A percentile compares a stretch with the other conserved stretches of the same genome.
Conservation (phyloP, 1,140 invertebrate species). For the Ooceraea biroi region DNA sequence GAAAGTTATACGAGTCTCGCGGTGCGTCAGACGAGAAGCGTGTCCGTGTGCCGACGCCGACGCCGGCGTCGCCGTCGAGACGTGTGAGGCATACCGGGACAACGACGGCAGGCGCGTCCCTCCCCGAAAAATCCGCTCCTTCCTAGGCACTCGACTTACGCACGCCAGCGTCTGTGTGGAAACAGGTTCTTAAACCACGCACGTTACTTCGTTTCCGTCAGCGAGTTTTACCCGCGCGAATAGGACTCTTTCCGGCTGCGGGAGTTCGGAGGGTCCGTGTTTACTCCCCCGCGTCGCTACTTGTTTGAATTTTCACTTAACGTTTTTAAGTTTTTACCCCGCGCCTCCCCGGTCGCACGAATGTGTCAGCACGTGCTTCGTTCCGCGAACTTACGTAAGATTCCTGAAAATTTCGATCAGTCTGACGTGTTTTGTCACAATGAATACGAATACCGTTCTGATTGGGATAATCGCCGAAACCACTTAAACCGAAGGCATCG, state of each 20-base stretch:
- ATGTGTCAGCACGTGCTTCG: too few species aligned
- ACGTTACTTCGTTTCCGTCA: slow-evolving; percentile 60
- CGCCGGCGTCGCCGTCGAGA: slow-evolving; percentile 70
- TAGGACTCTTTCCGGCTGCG: not conserved
- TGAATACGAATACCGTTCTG: not conserved
- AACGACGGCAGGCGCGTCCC: slow-evolving; percentile 58
- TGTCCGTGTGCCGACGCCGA: slow-evolving; percentile 60
- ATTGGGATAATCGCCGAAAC: not conserved
- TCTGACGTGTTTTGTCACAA: not conserved
- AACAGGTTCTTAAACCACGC: slow-evolving; percentile 72
- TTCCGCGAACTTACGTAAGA: too few species aligned
- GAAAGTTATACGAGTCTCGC: slow-evolving; percentile 73
- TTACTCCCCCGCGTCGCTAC: not conserved
- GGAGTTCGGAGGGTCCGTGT: not conserved
- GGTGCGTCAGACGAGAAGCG: slow-evolving; percentile 72
- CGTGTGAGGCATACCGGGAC: slow-evolving; percentile 67
- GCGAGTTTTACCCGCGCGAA: slow-evolving; percentile 42
- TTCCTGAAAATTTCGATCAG: too few species aligned
- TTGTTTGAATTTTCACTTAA: not conserved
- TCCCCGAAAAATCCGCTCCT: slow-evolving; percentile 61
- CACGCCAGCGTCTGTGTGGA: slow-evolving; percentile 73
- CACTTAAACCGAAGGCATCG: not conserved
- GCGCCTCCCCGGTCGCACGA: too few species aligned
- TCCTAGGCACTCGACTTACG: slow-evolving; percentile 70
- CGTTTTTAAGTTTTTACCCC: too few species aligned